Evolutionary conservation across 2,113 vertebrate species (phyloP).

Genomic region (Todiramphus saurophagus): DNA sequence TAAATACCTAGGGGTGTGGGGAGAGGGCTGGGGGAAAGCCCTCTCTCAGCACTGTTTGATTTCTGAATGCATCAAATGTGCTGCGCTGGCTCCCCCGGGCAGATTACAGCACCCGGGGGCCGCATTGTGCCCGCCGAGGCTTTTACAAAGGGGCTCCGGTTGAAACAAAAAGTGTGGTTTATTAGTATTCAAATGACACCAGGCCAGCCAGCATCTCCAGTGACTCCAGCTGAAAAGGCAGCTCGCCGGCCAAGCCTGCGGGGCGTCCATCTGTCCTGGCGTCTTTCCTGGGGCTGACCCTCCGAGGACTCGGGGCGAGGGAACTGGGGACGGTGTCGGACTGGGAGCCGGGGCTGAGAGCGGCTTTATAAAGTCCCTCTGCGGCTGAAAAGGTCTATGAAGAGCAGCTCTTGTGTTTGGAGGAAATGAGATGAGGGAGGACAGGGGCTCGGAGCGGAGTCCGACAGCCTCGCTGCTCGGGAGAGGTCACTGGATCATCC

Average conservation of each 20-base stretch:
- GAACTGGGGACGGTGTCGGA: not conserved
- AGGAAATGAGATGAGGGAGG: not conserved
- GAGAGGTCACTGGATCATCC: not conserved
- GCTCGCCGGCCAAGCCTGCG: not conserved
- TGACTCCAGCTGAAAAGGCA: conserved; percentile 44
- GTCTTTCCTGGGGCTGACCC: not conserved
- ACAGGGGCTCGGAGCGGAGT: not conserved
- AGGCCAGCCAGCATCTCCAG: not conserved
- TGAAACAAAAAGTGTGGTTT: not conserved
- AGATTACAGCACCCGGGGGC: conserved; percentile 17
- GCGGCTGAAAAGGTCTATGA: not conserved
- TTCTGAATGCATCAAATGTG: conserved; percentile 25
- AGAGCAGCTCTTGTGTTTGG: not conserved
- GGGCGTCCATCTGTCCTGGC: not conserved
- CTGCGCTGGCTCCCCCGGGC: conserved; percentile 54
- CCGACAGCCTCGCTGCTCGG: not conserved
- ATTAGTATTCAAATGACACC: conserved; percentile 4
- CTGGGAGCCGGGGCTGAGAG: not conserved
- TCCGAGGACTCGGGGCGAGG: not conserved
- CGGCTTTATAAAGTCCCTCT: not conserved
- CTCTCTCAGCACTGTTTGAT: conserved; percentile 56
- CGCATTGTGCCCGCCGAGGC: not conserved
- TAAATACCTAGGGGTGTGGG: not conserved
- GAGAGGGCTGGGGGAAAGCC: conserved; percentile 26
- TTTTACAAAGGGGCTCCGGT: conserved; percentile 21